Evolutionary conservation across 2,888 invertebrate genomes (phyloP).

Genomic region (Clostera curtula): DNA sequence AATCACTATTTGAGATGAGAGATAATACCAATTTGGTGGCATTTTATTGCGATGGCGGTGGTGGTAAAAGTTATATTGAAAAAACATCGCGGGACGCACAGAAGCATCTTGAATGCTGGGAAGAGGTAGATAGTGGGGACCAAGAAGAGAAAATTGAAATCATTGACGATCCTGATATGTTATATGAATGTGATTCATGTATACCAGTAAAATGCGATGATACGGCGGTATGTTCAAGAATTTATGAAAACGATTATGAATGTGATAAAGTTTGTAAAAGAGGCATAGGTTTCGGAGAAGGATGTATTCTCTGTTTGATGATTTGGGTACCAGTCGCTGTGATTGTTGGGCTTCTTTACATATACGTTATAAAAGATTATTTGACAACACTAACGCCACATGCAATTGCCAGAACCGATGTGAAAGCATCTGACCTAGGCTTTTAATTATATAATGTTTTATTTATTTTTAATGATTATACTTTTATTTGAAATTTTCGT

Average conservation of each 20-base stretch:
- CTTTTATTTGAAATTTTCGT: not conserved
- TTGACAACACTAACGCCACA: conserved; percentile 4
- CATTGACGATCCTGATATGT: too few species aligned
- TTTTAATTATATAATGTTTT: conserved; percentile 26
- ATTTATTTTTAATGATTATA: not conserved
- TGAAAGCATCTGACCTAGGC: conserved; percentile 45
- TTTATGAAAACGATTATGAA: not conserved
- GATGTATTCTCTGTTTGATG: conserved; percentile 38
- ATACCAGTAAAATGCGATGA: too few species aligned
- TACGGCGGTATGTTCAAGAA: not conserved
- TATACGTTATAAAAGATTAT: conserved; percentile 31
- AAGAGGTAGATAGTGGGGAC: too few species aligned
- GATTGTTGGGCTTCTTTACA: conserved; percentile 34
- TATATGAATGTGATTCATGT: too few species aligned
- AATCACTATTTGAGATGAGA: conserved; percentile 32
- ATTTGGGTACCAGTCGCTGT: conserved; percentile 43
- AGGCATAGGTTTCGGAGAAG: conserved; percentile 36
- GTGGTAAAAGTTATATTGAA: too few species aligned
- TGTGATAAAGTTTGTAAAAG: conserved; percentile 9
- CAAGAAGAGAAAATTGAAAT: too few species aligned
- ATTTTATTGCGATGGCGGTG: conserved; percentile 30
- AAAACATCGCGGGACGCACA: too few species aligned
- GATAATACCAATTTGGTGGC: conserved; percentile 30
- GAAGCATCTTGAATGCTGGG: too few species aligned
- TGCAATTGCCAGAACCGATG: conserved; percentile 17